phyloP scores from a whole-genome alignment of 1,140 invertebrate genomes.

The Neodiprion fabricii region DNA sequence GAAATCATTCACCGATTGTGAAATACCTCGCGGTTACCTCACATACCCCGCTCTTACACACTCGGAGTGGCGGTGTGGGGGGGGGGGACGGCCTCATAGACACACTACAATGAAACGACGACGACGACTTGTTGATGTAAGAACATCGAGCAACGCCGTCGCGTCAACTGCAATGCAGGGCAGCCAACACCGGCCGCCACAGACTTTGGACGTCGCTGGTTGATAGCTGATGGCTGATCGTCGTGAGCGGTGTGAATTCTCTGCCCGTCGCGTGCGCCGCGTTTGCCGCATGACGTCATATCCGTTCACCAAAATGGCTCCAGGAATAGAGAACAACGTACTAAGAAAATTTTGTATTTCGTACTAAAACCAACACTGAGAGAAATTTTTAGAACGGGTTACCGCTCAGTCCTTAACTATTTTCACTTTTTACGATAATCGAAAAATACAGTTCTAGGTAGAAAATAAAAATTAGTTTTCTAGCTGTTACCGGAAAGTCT shows the following conservation, averaged over 20 bases:
- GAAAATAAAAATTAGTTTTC: too few relatives aligned
- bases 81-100: background rate
- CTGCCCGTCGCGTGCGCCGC: background rate
- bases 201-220: background rate
- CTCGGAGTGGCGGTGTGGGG: slow-evolving; percentile 13
- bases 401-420: too few relatives aligned
- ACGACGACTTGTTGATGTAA: slow-evolving; percentile 5
- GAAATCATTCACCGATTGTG: slow-evolving; percentile 65
- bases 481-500: too few relatives aligned
- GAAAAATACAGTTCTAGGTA: too few relatives aligned
- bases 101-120: slow-evolving; percentile 47
- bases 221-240: too few relatives aligned
- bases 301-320: background rate
- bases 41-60: slow-evolving; percentile 51
- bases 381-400: too few relatives aligned
- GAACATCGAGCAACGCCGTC: slow-evolving; percentile 1
- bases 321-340: too few relatives aligned
- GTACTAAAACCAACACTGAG: too few relatives aligned
- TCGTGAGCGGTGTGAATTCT: background rate
- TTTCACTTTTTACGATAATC: too few relatives aligned
- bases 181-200: slow-evolving; percentile 2
- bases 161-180: background rate
- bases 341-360: too few relatives aligned
- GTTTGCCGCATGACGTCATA: background rate
- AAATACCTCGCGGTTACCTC: slow-evolving; percentile 59